Evolutionary conservation across 1,140 invertebrate genomes (phyloP).

Genomic region (Drosophila pachea): DNA sequence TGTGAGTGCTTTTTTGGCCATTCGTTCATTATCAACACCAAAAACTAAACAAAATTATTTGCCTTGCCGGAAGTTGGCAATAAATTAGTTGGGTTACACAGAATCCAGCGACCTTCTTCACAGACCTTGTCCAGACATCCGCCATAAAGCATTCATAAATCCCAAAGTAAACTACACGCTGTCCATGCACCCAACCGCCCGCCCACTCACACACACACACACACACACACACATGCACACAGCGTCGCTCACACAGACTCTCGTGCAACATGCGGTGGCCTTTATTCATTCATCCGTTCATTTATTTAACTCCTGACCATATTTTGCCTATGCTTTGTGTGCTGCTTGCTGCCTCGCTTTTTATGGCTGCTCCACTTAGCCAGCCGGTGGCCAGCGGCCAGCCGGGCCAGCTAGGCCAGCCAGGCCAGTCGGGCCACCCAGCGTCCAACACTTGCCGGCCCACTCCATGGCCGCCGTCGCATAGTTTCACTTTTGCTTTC

Average conservation of each 20-base stretch:
- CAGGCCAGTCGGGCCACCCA: not conserved
- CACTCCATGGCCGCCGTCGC: slow-evolving; percentile 21
- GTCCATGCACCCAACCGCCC: slow-evolving; percentile 39
- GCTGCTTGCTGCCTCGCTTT: slow-evolving; percentile 15
- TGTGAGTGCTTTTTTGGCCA: slow-evolving; percentile 47
- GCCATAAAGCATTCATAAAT: slow-evolving; percentile 78
- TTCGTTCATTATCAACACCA: slow-evolving; percentile 75
- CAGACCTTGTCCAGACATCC: slow-evolving; percentile 72
- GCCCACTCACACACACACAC: slow-evolving; percentile 36
- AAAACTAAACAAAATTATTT: slow-evolving; percentile 77
- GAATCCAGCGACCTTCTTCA: slow-evolving; percentile 28
- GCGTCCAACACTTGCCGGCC: not conserved
- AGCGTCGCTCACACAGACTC: slow-evolving; percentile 46
- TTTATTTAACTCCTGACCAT: slow-evolving; percentile 74
- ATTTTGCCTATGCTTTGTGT: slow-evolving; percentile 22
- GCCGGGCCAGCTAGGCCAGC: not conserved
- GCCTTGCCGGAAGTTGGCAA: slow-evolving; percentile 74
- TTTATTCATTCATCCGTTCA: slow-evolving; percentile 77
- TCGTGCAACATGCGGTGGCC: slow-evolving; percentile 72
- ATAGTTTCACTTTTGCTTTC: slow-evolving; percentile 76
- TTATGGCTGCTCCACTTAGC: slow-evolving; percentile 45
- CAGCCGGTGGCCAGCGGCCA: slow-evolving; percentile 12
- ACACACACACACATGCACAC: slow-evolving; percentile 33
- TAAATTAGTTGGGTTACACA: slow-evolving; percentile 71
- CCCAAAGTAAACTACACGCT: slow-evolving; percentile 76